phyloP scores from a whole-genome alignment of 2,797 vertebrate genomes.

The Anisognathus igniventris region DNA sequence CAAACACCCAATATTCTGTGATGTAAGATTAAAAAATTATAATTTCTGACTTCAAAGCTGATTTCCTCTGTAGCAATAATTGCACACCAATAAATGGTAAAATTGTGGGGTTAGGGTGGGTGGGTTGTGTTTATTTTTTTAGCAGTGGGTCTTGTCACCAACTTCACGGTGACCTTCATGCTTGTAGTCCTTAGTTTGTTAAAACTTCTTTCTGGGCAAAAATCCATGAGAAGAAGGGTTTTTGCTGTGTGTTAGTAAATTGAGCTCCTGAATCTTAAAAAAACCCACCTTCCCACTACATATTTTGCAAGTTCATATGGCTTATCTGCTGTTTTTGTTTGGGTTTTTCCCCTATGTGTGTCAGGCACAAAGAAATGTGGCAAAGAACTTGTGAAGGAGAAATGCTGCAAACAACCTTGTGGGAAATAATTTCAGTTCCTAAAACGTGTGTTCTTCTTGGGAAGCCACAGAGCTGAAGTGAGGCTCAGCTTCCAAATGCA shows the following conservation, averaged over 20 bases:
- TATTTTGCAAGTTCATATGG: neutral
- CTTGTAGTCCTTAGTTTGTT: neutral
- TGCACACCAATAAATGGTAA: neutral
- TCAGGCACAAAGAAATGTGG: neutral
- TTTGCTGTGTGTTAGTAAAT: neutral
- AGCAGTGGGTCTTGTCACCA: fast-evolving
- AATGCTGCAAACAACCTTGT: neutral
- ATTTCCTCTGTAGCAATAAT: neutral
- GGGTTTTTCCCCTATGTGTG: neutral
- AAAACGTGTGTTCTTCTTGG: neutral
- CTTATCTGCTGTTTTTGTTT: neutral
- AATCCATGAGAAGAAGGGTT: neutral
- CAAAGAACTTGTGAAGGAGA: neutral
- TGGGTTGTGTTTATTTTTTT: neutral
- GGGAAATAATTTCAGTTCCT: neutral
- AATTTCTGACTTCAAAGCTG: neutral
- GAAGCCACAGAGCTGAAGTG: neutral
- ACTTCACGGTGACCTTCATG: fast-evolving
- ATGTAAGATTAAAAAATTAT: neutral
- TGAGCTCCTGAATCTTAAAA: neutral
- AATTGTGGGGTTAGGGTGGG: neutral
- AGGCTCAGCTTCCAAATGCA: neutral
- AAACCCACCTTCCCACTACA: neutral
- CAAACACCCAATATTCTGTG: neutral
- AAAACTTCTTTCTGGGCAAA: neutral